These are phyloP conservation scores for Agonum fuliginosum DNA, from an alignment of 2,888 invertebrate species.

Conservation along the genomic window DNA sequence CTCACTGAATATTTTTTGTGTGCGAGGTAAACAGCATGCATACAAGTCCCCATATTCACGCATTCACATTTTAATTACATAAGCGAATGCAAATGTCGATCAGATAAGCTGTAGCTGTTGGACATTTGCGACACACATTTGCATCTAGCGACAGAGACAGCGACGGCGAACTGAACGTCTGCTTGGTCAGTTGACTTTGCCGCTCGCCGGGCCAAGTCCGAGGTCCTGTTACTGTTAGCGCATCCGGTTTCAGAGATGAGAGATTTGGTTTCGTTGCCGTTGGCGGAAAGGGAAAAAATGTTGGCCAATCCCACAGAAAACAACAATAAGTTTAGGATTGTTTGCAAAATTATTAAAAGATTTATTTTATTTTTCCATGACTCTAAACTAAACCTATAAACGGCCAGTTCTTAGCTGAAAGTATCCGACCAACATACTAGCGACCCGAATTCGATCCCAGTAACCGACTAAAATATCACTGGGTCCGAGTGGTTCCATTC, in stretches of 20 bases:
- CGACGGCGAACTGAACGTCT: slow-evolving; percentile 26
- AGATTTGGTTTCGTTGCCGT: neutral
- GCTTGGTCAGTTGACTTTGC: neutral
- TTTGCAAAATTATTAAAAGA: too few species aligned
- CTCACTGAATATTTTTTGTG: too few species aligned
- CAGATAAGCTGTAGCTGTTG: slow-evolving; percentile 24
- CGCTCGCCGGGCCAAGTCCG: neutral
- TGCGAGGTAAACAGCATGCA: neutral
- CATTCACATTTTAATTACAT: slow-evolving; percentile 51
- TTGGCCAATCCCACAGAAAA: too few species aligned
- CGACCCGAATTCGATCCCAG: too few species aligned
- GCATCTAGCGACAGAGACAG: slow-evolving; percentile 4
- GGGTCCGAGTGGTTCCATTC: too few species aligned
- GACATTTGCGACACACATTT: slow-evolving; percentile 30
- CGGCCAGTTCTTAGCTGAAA: too few species aligned
- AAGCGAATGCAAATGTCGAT: slow-evolving; percentile 49
- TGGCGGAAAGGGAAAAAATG: too few species aligned
- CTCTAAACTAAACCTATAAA: too few species aligned
- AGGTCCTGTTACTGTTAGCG: neutral
- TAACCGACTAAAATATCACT: too few species aligned
- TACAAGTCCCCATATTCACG: slow-evolving; percentile 10
- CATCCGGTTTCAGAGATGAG: neutral
- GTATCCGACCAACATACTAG: too few species aligned
- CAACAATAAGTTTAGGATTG: too few species aligned
- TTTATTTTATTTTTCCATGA: too few species aligned